Base-by-base conservation (phyloP, 2,797 vertebrate genomes). In the Esox lucius region DNA sequence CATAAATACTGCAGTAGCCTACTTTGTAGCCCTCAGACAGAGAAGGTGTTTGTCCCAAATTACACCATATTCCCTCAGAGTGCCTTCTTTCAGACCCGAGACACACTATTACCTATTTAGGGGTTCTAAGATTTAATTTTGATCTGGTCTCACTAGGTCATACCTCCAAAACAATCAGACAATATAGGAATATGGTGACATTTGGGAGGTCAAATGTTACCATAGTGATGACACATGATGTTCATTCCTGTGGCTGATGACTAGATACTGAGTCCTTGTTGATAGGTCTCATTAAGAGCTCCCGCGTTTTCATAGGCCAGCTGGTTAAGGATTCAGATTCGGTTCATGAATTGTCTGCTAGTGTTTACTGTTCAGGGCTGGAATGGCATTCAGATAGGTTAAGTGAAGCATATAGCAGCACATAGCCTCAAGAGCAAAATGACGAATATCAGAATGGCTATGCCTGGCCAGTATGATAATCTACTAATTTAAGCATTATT, bases 381-480 rank as follows among this genome's bases (percentile, higher is more conserved):
- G 26, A 70, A 67, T 19, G 22, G 80, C 79, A 85, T 82, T 82
- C 80, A 82, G 75, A 71, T 26, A 22, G 51, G 59, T 24, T 64
- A 80, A 80, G 69, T 73, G 69, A 75, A 80, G 79, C n/a, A n/a
- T n/a, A n/a, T n/a, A n/a, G n/a, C n/a, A n/a, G n/a, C 78, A 65
- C 68, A 75, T 8, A 80, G 73, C 73, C 84, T 13, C n/a, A 3
- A 72, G 53, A 85, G 82, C 82, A 65, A 75, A 76, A 83, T 82
- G 51, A 78, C 13, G 69, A 84, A 77, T 68, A 12, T 53, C 48
- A 61, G 33, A 69, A 76, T 49, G 73, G n/a, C n/a, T n/a, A n/a
- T n/a, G n/a, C n/a, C n/a, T 49, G 73, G 72, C 26, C 68, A 68
- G 64, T 11, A 53, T 73, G 73, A 31, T 80, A 64, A 79, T 86